Evolutionary conservation across 2,797 vertebrate genomes (phyloP).

Genomic region (Pristis pectinata): DNA sequence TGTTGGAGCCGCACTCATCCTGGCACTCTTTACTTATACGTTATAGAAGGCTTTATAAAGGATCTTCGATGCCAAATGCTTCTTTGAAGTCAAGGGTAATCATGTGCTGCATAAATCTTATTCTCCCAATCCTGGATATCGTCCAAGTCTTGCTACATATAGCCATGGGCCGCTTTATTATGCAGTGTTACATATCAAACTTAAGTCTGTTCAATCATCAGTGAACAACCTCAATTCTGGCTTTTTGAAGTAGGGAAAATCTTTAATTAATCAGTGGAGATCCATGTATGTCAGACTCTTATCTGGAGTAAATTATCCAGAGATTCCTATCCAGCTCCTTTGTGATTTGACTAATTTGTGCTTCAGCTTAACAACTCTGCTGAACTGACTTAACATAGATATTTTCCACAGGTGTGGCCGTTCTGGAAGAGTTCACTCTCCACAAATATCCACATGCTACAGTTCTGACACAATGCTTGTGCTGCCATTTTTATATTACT

Average conservation of each 20-base stretch:
- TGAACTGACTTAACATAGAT: background rate
- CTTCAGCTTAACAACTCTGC: background rate
- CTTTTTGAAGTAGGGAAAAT: background rate
- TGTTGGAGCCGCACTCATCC: background rate
- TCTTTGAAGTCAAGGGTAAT: too few relatives aligned
- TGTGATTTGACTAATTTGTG: background rate
- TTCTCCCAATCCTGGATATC: background rate
- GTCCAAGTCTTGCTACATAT: background rate
- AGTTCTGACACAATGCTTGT: background rate
- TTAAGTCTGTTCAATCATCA: background rate
- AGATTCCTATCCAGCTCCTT: background rate
- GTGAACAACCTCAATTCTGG: background rate
- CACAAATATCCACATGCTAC: background rate
- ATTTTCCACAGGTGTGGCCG: background rate
- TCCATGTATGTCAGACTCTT: background rate
- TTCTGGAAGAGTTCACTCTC: background rate
- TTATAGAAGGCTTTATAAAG: background rate
- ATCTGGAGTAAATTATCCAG: background rate
- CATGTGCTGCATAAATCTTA: too few relatives aligned
- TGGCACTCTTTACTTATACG: background rate
- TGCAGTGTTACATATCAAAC: background rate
- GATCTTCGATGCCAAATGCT: too few relatives aligned
- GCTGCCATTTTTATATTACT: background rate
- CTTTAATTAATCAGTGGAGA: background rate
- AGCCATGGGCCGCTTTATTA: background rate